Evolutionary conservation across 1,140 invertebrate species (phyloP), one percentile per base, ranked within the genome.

Genomic region (Papilio polytes): DNA sequence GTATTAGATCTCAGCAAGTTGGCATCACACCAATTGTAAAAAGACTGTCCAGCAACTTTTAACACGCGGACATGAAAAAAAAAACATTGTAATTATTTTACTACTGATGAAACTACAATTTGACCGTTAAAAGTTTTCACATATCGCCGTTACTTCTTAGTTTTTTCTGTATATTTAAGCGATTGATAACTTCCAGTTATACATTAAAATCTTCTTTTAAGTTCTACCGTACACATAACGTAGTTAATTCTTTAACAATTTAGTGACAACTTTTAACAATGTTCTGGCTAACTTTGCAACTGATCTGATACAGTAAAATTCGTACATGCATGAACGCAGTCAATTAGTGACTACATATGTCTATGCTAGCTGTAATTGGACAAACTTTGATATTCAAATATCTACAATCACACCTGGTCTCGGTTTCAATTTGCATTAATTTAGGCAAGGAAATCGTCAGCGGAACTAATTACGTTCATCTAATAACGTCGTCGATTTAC

Each of bases 301-400:
- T 18, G 48, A 15, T 51, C 48, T 51, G 48, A 15, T 13, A 51
- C 3, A 51, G 13, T 15, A 13, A 15, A 2, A 51, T 51, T 51
- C 48, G 3, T 18, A 51, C 15, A 51, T 56, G 7, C 53, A 8
- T 31, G 3, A 31, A 31, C 12, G 3, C 12, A 20, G 10, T 70
- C 12, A 31, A 26, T 36, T 12, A 31, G 6, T 48, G 13, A 48
- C 13, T 36, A 36, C 26, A 36, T 31, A 36, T 12, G 26, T 12
- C 63, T 7, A 20, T 31, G 63, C 63, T 70, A 36, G 13, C 22
- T 13, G 15, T 70, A 36, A 31, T 70, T 36, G 26, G 31, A 70
- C 26, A 31, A 70, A 70, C 26, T 70, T 70, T 70, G 63, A 70
- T 70, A 70, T 70, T 70, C 63, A 36, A 70, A 70, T 70, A 70